Percentiles rank a stretch among this genome's conserved stretches.
These are phyloP conservation scores for Apamea anceps DNA, from an alignment of 2,888 invertebrate genomes.

Conservation along the genomic window DNA sequence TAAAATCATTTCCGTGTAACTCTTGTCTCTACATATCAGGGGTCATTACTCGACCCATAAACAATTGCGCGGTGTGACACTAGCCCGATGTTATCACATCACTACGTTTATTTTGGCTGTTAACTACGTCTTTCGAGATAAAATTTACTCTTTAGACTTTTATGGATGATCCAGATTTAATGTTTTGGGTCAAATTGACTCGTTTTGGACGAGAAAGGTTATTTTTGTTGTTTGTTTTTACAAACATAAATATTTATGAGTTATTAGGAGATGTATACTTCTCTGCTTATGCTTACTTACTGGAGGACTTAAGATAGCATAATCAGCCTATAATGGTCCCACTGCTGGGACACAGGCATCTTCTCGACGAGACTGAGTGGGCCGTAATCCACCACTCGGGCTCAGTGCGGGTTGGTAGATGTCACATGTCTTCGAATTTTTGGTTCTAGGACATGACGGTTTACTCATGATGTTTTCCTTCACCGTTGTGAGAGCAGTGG, in stretches of 20 bases:
- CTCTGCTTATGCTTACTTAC: no score
- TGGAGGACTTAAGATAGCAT: background rate
- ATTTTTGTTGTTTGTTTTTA: background rate
- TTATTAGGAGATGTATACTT: no score
- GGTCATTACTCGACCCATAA: slow-evolving; percentile 70
- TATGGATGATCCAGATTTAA: slow-evolving; percentile 16
- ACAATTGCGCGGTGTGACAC: slow-evolving; percentile 66
- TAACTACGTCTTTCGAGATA: slow-evolving; percentile 29
- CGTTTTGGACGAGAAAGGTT: background rate
- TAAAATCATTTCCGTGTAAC: slow-evolving; percentile 34
- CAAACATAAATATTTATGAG: no score
- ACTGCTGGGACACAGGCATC: background rate
- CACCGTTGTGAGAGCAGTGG: no score
- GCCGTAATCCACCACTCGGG: background rate
- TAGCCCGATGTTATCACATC: slow-evolving; percentile 61
- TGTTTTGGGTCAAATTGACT: background rate
- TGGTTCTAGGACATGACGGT: background rate
- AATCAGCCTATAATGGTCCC: background rate
- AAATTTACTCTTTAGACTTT: slow-evolving; percentile 14
- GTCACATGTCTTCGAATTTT: background rate
- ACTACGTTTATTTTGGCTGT: slow-evolving; percentile 58
- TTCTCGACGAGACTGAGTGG: no score
- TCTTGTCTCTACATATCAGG: slow-evolving; percentile 24
- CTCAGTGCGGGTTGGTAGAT: background rate
- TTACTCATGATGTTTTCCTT: background rate